Base-by-base conservation (phyloP, 2,888 invertebrate species). In the Rambutsinella grinnellia region DNA sequence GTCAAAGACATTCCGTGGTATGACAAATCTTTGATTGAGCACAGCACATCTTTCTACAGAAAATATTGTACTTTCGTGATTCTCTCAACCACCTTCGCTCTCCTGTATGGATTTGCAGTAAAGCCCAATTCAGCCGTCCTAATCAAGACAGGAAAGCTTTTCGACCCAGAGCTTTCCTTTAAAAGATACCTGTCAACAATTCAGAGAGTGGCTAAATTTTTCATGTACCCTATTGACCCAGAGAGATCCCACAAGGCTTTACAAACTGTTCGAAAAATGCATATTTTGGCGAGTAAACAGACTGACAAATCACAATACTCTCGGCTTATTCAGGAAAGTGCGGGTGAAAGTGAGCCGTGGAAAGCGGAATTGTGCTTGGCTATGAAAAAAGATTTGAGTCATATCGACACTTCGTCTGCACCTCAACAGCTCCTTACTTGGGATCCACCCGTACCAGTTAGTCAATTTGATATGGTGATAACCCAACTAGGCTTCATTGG, bases 401-500 rank as follows among this genome's bases (percentile, higher is more conserved):
- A 46, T 47, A 53, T 82, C 3, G 74, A 77, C 24, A 76, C 79
- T 1, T 49, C 53, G 3, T 60, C 56, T 2, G 71, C 75, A 8
- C 79, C 79, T 3, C 10, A 61, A 15, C 61, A 82, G 19, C 47
- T 80, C 5, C 61, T 79, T 10, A 80, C 79, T 10, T 82, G 80
- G 78, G 53, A 65, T 28, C 79, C 79, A 76, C 78, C 51, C 57
- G 78, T 61, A 85, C 82, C 82, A 54, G 69, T 87, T 1, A 85
- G 86, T 23, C 87, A 87, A 79, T 87, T 86, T 80, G 87, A 87
- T 77, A 87, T 88, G 87, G 85, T 85, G 2, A 72, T 87, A 10
- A 87, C 87, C 0, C 87, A 87, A 78, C 84, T 86, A 79, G 87
- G 86, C 0, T 87, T 88, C 70, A 84, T 87, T 26, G 87, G 86